A percentile compares a stretch with the other conserved stretches of the same genome.
phyloP scores from a whole-genome alignment of 2,888 invertebrate genomes.

The Rhagonycha lutea region DNA sequence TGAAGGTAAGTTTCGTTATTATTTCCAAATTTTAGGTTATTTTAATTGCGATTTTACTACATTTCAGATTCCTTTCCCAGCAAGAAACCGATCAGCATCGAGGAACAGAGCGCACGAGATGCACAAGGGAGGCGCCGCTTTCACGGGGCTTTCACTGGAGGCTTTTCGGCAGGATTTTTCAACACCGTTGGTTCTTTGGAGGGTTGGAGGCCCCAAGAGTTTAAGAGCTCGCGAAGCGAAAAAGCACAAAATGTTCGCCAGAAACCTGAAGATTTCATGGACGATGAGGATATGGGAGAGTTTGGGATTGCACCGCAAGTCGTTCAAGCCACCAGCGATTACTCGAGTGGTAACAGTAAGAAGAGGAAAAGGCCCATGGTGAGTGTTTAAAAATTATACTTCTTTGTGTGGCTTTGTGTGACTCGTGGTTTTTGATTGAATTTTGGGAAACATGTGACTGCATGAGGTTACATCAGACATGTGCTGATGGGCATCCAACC shows the following conservation, averaged over 20 bases:
- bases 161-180: constrained; percentile 96
- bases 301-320: constrained; percentile 93
- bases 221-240: constrained; percentile 84
- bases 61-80: constrained; percentile 73
- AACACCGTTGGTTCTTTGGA: constrained; percentile 96
- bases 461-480: not conserved
- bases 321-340: constrained; percentile 80
- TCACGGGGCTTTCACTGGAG: constrained; percentile 98
- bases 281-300: constrained; percentile 93
- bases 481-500: not conserved
- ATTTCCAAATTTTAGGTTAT: not conserved
- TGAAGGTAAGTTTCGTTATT: not conserved
- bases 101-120: constrained; percentile 90
- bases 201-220: constrained; percentile 91
- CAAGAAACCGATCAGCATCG: constrained; percentile 77
- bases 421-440: not conserved
- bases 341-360: constrained; percentile 55
- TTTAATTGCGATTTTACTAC: not conserved
- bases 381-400: constrained; percentile 25
- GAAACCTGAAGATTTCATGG: constrained; percentile 95
- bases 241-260: constrained; percentile 64
- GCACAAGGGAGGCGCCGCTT: constrained; percentile 88
- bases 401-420: not conserved
- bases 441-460: not conserved
- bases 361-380: constrained; percentile 50